Base-by-base conservation (phyloP, 2,888 invertebrate genomes). In the Eristalis tenax region DNA sequence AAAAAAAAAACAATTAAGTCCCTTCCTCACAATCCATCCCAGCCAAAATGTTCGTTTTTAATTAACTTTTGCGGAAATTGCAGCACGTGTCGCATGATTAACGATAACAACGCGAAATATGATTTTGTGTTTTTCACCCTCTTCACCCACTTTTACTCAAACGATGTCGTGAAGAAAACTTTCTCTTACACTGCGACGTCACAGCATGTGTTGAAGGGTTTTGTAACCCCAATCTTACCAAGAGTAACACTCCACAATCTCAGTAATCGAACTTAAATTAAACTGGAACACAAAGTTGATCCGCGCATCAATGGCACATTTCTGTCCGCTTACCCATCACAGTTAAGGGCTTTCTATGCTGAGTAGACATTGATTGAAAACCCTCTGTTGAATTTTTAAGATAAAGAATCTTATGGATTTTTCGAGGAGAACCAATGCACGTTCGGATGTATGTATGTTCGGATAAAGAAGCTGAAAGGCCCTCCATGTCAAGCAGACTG, bases 31-130 rank as follows among this genome's bases (percentile, higher is more conserved):
- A 66, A 61, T 66, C 66, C 61, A 66, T 66, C 61, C 66, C 32
- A n/a, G 38, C 35, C 63, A 35, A 59, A 77, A 79, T 32, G 66
- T 66, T 79, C 40, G 13, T 59, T 73, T 79, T 79, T 79, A 79
- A 79, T 73, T 79, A 79, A 79, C 79, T 73, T 66, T 74, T 61
- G 66, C 35, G 61, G 28, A 80, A 74, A 74, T 74, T 56, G 56
- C 68, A 63, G 61, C 80, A 80, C 80, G 80, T 74, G 80, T 74
- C 66, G 68, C 35, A 80, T 74, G 74, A 80, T 74, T 80, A 74
- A 80, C 74, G 80, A 74, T 74, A 80, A 63, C 73, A 73, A 56
- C 61, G 43, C 8, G 26, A 28, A 28, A 68, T 6, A 66, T 32
- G 22, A 26, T 32, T 77, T 63, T 63, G 15, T 65, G n/a, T 26